Evolutionary conservation across 2,888 invertebrate genomes (phyloP).

Genomic region (Scaptomyza polygonia): DNA sequence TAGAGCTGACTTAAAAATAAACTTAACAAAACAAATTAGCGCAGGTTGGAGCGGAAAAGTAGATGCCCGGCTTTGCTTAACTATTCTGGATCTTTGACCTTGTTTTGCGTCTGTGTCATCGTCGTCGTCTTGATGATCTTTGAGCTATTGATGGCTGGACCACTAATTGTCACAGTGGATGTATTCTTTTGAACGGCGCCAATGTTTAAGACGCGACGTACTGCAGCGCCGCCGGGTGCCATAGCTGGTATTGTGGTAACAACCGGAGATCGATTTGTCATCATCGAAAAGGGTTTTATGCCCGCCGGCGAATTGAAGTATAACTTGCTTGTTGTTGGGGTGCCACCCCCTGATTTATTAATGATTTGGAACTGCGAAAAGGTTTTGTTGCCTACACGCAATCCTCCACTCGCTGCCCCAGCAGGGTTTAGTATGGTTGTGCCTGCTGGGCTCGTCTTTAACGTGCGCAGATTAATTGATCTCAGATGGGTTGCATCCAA

Average conservation of each 20-base stretch:
- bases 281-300: slow-evolving; percentile 63
- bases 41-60: not conserved
- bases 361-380: slow-evolving; percentile 65
- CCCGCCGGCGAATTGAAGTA: slow-evolving; percentile 60
- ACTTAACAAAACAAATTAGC: slow-evolving; percentile 19
- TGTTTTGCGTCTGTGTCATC: slow-evolving; percentile 19
- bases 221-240: slow-evolving; percentile 48
- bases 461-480: slow-evolving; percentile 59
- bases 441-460: slow-evolving; percentile 40
- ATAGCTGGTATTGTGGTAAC: slow-evolving; percentile 29
- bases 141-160: slow-evolving; percentile 31
- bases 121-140: slow-evolving; percentile 54
- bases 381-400: slow-evolving; percentile 57
- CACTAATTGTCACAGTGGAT: slow-evolving; percentile 25
- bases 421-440: slow-evolving; percentile 22
- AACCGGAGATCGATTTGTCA: slow-evolving; percentile 45
- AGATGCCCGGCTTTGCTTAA: not conserved
- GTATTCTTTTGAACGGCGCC: slow-evolving; percentile 46
- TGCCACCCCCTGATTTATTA: slow-evolving; percentile 33
- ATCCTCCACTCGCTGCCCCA: slow-evolving; percentile 18
- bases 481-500: slow-evolving; percentile 50
- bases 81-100: slow-evolving; percentile 22
- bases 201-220: slow-evolving; percentile 64
- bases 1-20: slow-evolving; percentile 8
- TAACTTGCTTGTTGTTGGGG: slow-evolving; percentile 36